Base-by-base conservation (phyloP, 2,888 invertebrate species). In the Dasypogon diadema region DNA sequence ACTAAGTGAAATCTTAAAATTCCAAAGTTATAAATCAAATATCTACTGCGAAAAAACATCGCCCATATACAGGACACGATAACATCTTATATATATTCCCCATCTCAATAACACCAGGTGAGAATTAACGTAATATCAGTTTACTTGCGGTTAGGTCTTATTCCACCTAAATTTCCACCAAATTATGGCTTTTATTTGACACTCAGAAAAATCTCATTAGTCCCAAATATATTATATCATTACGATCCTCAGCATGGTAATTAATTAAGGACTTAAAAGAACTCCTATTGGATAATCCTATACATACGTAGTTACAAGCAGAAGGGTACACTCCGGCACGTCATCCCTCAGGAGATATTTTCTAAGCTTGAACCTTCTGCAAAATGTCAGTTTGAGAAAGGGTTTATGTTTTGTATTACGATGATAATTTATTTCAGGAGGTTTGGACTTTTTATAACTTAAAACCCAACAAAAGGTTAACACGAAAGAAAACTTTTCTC, bases 191-290 rank as follows among this genome's bases (percentile, higher is more conserved):
- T 73, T 54, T 24, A 56, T 73, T 56, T 73, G 73, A 73, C 73
- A 73, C 54, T 56, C 18, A 70, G 51, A 70, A 70, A 70, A 70
- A 54, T 70, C 70, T 51, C 70, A 54, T 70, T 70, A 70, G 51
- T 34, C 70, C 70, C 70, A 70, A 54, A 70, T 55, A 48, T 75
- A 77, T 75, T 65, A 63, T 75, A 75, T 77, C 75, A 77, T 77
- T 75, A 77, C 56, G 77, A 75, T 75, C 77, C 77, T 77, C 75
- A 75, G 75, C 73, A 56, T 58, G 75, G 77, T 77, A 77, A 77
- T 77, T 77, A 77, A 77, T 77, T 77, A 77, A 77, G 73, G 77
- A 77, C 77, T 77, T 77, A 77, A 77, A 77, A 77, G 77, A 77
- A 75, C 77, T 77, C 75, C 75, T 77, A 77, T 75, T 77, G 75